phyloP scores from a whole-genome alignment of 2,113 vertebrate species.

The Oxyruncus cristatus region DNA sequence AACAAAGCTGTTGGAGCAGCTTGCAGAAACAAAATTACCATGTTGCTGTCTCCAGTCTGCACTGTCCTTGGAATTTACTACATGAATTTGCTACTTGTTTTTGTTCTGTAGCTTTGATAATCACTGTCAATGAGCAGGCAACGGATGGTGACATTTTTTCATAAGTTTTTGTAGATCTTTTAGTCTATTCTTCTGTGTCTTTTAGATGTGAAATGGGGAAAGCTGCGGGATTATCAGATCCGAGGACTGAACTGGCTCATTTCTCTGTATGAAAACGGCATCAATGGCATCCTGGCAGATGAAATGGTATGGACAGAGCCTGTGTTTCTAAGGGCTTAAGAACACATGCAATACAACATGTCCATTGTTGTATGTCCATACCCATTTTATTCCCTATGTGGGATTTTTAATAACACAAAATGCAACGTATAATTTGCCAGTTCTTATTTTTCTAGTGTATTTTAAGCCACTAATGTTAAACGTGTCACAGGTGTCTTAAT shows the following conservation, averaged over 20 bases:
- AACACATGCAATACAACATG: background rate
- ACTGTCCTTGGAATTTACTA: background rate
- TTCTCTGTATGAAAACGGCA: slow-evolving; percentile 98
- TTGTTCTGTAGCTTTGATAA: background rate
- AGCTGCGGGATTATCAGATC: slow-evolving; percentile 94
- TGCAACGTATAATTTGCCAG: background rate
- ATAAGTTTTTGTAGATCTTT: background rate
- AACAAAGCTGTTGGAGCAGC: background rate
- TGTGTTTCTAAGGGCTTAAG: accelerated
- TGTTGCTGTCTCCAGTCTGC: background rate
- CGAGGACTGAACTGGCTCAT: slow-evolving; percentile 98
- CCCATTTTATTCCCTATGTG: too few species aligned
- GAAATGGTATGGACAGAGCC: slow-evolving; percentile 88
- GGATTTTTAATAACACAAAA: background rate
- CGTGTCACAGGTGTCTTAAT: background rate
- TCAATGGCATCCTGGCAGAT: slow-evolving; percentile 97
- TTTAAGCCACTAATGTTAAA: background rate
- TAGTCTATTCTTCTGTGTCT: background rate
- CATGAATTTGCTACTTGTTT: background rate
- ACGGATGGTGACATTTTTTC: background rate
- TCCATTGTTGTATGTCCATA: too few species aligned
- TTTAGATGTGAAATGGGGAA: slow-evolving; percentile 92
- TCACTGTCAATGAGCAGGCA: background rate
- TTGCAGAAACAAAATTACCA: background rate
- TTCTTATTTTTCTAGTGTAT: background rate